Percentiles rank a stretch among this genome's conserved stretches.
Evolutionary conservation across 2,797 vertebrate species (phyloP).

Genomic region (Prunella strophiata): DNA sequence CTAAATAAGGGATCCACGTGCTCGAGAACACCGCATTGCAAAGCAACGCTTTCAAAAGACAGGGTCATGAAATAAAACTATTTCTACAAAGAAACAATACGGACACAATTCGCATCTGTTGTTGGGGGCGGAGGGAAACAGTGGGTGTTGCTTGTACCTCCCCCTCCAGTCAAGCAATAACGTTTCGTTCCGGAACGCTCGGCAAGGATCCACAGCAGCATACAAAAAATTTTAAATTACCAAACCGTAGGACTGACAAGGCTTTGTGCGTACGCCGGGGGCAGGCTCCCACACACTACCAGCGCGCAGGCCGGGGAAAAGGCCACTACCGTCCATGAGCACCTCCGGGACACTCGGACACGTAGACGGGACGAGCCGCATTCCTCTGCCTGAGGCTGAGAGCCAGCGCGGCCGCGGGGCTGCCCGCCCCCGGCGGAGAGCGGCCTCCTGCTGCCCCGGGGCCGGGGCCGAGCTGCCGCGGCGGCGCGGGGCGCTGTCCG

Average conservation of each 20-base stretch:
- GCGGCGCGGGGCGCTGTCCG: neutral
- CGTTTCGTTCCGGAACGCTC: neutral
- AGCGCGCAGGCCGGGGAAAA: neutral
- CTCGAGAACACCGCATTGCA: accelerated
- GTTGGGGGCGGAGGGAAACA: neutral
- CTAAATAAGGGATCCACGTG: neutral
- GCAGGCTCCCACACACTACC: neutral
- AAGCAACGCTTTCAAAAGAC: neutral
- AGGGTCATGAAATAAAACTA: neutral
- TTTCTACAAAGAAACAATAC: neutral
- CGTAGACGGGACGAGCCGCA: neutral
- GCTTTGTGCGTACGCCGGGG: neutral
- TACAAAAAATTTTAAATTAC: accelerated
- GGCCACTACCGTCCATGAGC: neutral
- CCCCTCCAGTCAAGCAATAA: neutral
- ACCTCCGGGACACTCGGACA: neutral
- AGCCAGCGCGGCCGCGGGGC: neutral
- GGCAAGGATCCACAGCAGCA: neutral
- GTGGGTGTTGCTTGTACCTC: neutral
- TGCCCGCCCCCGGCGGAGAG: neutral
- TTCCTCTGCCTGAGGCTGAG: neutral
- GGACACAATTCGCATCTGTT: neutral
- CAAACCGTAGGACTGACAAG: neutral
- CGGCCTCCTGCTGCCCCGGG: neutral
- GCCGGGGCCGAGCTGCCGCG: neutral